These are phyloP conservation scores for Chondrosia reniformis DNA, from an alignment of 37 sponge, comb jelly and placozoan genomes.

Conservation along the genomic window DNA sequence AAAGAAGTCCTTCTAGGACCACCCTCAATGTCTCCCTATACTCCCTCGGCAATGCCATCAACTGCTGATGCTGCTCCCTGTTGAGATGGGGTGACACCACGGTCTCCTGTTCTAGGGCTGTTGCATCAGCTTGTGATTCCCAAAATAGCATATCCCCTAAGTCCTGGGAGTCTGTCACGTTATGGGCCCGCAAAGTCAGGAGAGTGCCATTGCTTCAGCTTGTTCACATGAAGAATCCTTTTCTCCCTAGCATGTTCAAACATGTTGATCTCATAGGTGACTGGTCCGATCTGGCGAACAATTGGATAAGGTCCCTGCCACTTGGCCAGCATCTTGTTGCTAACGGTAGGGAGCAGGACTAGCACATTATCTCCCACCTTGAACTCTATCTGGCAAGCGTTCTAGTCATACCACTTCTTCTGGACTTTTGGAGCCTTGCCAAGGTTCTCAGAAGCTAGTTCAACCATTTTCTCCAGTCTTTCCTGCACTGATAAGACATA, in stretches of 20 bases:
- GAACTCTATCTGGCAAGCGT: constrained; percentile 17
- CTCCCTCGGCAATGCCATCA: not conserved
- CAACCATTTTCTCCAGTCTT: constrained; percentile 11
- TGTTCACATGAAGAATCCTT: constrained; percentile 33
- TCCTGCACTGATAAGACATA: constrained; percentile 23
- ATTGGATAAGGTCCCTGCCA: constrained; percentile 57
- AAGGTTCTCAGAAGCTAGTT: constrained; percentile 23
- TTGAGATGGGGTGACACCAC: too few species aligned
- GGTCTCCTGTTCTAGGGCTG: too few species aligned
- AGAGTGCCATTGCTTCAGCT: too few species aligned
- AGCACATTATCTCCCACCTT: constrained; percentile 51
- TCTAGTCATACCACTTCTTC: constrained; percentile 45
- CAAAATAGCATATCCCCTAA: too few species aligned
- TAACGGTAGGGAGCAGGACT: too few species aligned
- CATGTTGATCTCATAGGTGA: constrained; percentile 28
- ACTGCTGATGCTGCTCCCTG: not conserved
- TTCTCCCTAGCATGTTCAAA: constrained; percentile 14
- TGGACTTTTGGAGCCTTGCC: constrained; percentile 20
- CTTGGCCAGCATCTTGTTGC: constrained; percentile 27
- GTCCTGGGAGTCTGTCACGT: too few species aligned
- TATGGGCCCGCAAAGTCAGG: too few species aligned
- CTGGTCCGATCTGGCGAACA: constrained; percentile 11
- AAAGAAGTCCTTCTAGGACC: constrained; percentile 8
- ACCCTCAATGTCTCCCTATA: constrained; percentile 11
- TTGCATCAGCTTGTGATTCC: too few species aligned